Base-by-base conservation (phyloP, 2,797 vertebrate species). In the Enteromius unitaeniatus region DNA sequence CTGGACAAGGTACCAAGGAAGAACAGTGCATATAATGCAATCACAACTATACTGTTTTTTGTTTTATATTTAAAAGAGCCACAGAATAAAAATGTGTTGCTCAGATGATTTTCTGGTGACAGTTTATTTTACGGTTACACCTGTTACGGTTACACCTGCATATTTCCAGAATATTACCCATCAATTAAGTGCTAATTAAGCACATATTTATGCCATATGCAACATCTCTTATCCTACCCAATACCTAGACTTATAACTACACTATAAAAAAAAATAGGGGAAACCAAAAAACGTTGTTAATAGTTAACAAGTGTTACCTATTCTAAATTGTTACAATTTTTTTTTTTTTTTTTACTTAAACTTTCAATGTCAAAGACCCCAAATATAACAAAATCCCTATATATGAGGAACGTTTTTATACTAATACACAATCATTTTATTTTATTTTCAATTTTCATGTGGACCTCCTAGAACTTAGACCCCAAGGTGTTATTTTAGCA, bases 1-100 rank as follows among this genome's bases (percentile, higher is more conserved):
- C 90, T 98, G 86, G 94, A 99, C 92, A 98, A 99, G 96, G 97
- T 97, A 94, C 19, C 34, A n/a, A 1, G 0, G 1, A 51, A 7
- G 17, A 73, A 34, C 28, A 51, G 4, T 91, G 95, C 95, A 91
- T 90, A 37, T 55, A 14, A 75, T 76, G 73, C 34, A 23, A 58
- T 23, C 0, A 1, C 28, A 51, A 51, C 47, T 73, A 73, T 31
- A 6, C 23, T 49, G 3, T 9, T 10, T 31, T 51, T 28, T 28
- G 2, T 21, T 28, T 21, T 51, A 6, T 21, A 13, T 73, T 13
- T 51, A 73, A 1, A 51, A 31, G 69, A 72, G 14, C 6, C 13
- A 1, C 7, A 28, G 14, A 28, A 3, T 15, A 23, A 19, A 26
- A 49, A 11, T 14, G 9, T 49, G 10, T 53, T 74, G 9, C 17